Evolutionary conservation across 2,113 vertebrate genomes (phyloP), one percentile per base, ranked within the genome.

Genomic region (Halichoerus grypus): DNA sequence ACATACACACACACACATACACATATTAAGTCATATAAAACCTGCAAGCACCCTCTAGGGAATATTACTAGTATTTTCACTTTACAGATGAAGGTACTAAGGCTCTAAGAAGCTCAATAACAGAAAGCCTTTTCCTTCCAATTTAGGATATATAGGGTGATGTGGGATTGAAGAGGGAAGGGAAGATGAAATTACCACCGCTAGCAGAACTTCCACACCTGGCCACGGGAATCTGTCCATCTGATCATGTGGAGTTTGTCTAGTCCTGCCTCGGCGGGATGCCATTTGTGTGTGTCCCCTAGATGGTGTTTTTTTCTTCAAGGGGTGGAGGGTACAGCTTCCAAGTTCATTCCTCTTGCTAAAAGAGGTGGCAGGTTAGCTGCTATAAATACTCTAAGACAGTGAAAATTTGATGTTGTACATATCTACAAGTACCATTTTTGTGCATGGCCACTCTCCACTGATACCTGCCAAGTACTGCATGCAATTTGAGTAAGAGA

Each of bases 401-500:
- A 90, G 36, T 82, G 89, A 91, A 42, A 89, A 53, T 77, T 87
- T 92, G 61, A 82, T 95, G 33, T 89, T 97, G 97, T 97, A 91
- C 88, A 94, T 97, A 94, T 33, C 46, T 53, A 49, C 59, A 91
- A 74, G 51, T 91, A 96, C 57, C 74, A 57, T 96, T 96, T 95
- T 91, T 39, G 42, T 97, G 97, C 98, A 97, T 97, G 97, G 36
- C 74, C 94, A 69, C 77, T 74, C 9, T 96, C 76, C 92, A 88
- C 77, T 72, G 84, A 94, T 79, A 94, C 65, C 76, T 90, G 92
- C 84, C 77, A 95, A 69, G 22, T 83, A 86, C 88, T 97, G 97
- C 98, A 98, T 97, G 98, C 42, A 49, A 63, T 92, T 79, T 95
- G 87, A 88, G 18, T 76, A 92, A 87, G 90, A 97, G 69, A 85